Conservation (phyloP, 2,113 vertebrate genomes). For the Solea senegalensis region DNA sequence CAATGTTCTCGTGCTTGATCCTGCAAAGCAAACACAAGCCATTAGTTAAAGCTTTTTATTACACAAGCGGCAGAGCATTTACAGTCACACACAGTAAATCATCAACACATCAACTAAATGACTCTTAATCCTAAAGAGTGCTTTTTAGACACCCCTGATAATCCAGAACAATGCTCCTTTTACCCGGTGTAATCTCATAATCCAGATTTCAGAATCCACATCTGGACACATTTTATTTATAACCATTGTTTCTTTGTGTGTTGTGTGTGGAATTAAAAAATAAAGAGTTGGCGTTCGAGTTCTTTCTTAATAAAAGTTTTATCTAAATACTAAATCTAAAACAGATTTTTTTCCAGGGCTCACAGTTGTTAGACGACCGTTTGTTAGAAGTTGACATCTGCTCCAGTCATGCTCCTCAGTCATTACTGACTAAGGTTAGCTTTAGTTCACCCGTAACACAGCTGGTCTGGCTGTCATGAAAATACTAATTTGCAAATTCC, state of each 20-base stretch:
- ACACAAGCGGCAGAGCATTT: background rate
- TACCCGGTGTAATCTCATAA: background rate
- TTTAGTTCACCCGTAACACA: background rate
- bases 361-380: too few relatives aligned
- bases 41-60: background rate
- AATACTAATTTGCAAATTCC: background rate
- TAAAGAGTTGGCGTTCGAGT: too few relatives aligned
- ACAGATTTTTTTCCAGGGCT: too few relatives aligned
- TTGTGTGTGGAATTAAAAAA: too few relatives aligned
- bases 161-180: conserved; percentile 11
- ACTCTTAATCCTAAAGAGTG: conserved; percentile 9
- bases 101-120: background rate
- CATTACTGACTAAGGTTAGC: too few relatives aligned
- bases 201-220: background rate
- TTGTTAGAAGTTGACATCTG: background rate
- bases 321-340: too few relatives aligned
- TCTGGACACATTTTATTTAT: too few relatives aligned
- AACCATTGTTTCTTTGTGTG: too few relatives aligned
- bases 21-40: conserved; percentile 72
- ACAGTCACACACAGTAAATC: background rate
- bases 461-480: background rate
- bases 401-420: background rate
- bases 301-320: too few relatives aligned
- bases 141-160: background rate
- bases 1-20: conserved; percentile 99